Percentiles rank a stretch among this genome's conserved stretches.
These are phyloP conservation scores for Pantherophis guttatus DNA, from an alignment of 2,113 vertebrate species.

Conservation along the genomic window DNA sequence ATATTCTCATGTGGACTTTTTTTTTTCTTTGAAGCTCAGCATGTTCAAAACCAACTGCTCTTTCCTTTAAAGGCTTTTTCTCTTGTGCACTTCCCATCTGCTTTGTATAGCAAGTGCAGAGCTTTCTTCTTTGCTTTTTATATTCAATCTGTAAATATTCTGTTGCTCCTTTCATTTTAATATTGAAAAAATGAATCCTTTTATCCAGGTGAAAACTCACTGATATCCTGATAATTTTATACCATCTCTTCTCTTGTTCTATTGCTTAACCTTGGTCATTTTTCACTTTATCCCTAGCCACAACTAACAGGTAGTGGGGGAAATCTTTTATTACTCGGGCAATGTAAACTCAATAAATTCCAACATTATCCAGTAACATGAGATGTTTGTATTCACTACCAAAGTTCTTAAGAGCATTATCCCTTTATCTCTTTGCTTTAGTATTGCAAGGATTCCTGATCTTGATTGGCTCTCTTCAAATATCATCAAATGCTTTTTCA, in stretches of 20 bases:
- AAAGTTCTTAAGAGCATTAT: neutral
- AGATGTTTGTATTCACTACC: neutral
- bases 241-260: neutral
- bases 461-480: neutral
- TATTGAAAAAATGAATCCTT: neutral
- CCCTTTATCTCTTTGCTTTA: neutral
- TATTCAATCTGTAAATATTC: neutral
- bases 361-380: neutral
- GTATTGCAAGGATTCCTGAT: neutral
- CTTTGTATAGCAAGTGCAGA: neutral
- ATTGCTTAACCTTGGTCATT: neutral
- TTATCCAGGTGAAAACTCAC: neutral
- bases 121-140: neutral
- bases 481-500: neutral
- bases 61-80: neutral
- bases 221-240: neutral
- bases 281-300: neutral
- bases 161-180: neutral
- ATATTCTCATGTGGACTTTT: neutral
- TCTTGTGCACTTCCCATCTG: neutral
- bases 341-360: neutral
- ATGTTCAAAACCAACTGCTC: neutral
- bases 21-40: neutral
- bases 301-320: neutral
- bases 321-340: neutral